A percentile compares a stretch with the other conserved stretches of the same genome.
Conservation (phyloP, 2,113 vertebrate genomes). For the Gymnarchus niloticus region DNA sequence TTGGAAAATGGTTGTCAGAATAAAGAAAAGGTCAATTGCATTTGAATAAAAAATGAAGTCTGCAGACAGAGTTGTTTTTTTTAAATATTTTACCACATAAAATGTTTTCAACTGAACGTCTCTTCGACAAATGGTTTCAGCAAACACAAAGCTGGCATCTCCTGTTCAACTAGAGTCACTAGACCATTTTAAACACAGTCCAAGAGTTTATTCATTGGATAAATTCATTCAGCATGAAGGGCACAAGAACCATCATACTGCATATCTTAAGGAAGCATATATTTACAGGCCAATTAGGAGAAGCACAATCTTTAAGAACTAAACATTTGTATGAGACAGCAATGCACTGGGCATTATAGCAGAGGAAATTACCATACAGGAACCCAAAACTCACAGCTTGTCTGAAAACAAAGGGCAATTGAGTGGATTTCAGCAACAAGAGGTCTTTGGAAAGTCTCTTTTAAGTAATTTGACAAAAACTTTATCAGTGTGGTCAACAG, state of each 20-base stretch:
- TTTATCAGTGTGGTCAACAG: neutral
- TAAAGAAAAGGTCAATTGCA: neutral
- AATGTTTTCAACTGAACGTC: constrained; percentile 17
- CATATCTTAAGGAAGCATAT: neutral
- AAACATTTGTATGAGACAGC: neutral
- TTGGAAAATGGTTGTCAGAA: constrained; percentile 7
- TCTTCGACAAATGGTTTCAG: neutral
- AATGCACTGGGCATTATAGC: neutral
- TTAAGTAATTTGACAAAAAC: no score
- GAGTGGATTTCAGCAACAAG: neutral
- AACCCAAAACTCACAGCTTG: neutral
- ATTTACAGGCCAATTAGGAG: constrained; percentile 4
- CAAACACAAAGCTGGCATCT: neutral
- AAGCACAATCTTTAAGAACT: neutral
- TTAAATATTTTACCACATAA: constrained; percentile 27
- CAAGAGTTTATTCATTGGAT: neutral
- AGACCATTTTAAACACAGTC: neutral
- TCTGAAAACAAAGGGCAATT: neutral
- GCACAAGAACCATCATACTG: neutral
- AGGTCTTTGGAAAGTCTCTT: no score
- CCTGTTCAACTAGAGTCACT: neutral
- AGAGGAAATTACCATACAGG: neutral
- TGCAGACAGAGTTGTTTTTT: constrained; percentile 28
- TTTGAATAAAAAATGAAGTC: neutral
- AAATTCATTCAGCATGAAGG: neutral